Evolutionary conservation across 2,797 vertebrate genomes (phyloP).

Genomic region (Helicolenus hilgendorfi): DNA sequence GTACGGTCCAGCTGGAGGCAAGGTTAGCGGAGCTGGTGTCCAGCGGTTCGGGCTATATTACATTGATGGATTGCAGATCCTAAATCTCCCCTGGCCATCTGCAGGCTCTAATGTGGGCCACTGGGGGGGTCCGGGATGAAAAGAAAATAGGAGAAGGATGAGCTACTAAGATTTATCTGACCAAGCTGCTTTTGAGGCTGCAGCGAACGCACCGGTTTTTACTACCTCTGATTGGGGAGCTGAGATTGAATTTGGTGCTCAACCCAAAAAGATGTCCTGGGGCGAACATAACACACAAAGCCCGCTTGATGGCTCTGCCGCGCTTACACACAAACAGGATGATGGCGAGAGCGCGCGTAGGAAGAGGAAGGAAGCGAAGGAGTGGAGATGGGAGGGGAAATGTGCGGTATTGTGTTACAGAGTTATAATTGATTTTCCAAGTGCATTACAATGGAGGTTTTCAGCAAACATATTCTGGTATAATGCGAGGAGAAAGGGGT

Average conservation of each 20-base stretch:
- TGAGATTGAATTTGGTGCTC: conserved; percentile 83
- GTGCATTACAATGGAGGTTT: conserved; percentile 80
- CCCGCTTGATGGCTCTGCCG: conserved; percentile 70
- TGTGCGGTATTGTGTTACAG: conserved; percentile 73
- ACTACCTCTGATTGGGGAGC: conserved; percentile 83
- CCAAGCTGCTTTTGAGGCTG: conserved; percentile 66
- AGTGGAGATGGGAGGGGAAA: conserved; percentile 63
- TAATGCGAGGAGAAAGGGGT: conserved; percentile 64
- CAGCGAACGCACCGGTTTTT: conserved; percentile 69
- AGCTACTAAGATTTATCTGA: conserved; percentile 86
- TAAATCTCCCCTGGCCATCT: conserved; percentile 88
- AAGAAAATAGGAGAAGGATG: conserved; percentile 85
- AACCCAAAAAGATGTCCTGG: conserved; percentile 80
- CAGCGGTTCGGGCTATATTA: conserved; percentile 78
- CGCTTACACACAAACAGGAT: conserved; percentile 65
- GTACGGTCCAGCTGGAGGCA: conserved; percentile 72
- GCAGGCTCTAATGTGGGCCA: conserved; percentile 87
- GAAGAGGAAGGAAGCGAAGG: conserved; percentile 50
- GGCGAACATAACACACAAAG: conserved; percentile 80
- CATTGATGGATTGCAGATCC: conserved; percentile 87
- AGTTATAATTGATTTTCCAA: conserved; percentile 86
- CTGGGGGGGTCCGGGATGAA: conserved; percentile 81
- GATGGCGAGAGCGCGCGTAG: conserved; percentile 26
- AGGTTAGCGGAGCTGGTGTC: conserved; percentile 73
- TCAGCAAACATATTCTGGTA: conserved; percentile 66